Percentiles rank a stretch among this genome's conserved stretches.
phyloP scores from a whole-genome alignment of 2,888 invertebrate genomes.

The Netelia fuscicornis region DNA sequence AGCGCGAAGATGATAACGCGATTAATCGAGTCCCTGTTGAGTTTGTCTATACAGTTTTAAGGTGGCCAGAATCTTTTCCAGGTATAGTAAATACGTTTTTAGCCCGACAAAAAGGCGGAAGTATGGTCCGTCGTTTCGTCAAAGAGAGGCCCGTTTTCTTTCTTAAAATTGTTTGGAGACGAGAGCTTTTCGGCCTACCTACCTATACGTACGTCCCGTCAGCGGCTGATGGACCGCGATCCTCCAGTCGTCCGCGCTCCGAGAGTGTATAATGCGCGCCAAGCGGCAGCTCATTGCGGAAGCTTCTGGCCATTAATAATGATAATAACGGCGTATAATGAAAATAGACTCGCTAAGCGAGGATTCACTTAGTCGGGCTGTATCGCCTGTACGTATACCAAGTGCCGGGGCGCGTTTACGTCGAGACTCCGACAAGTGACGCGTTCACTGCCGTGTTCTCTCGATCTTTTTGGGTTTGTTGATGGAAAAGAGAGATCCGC shows the following conservation, averaged over 20 bases:
- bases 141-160: background rate
- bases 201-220: constrained; percentile 13
- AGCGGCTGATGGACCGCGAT: constrained; percentile 18
- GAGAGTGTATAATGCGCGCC: background rate
- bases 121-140: background rate
- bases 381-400: background rate
- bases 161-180: constrained; percentile 31
- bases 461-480: constrained; percentile 5
- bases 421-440: constrained; percentile 71
- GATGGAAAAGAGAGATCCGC: background rate
- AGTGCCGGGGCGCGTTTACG: constrained; percentile 23
- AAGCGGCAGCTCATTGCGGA: constrained; percentile 25
- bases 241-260: background rate
- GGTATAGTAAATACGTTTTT: background rate
- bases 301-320: constrained; percentile 64
- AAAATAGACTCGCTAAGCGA: constrained; percentile 67
- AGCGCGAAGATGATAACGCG: background rate
- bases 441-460: constrained; percentile 66
- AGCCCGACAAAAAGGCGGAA: background rate
- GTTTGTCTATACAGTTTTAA: background rate
- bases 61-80: too few relatives aligned
- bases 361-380: constrained; percentile 70
- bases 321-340: constrained; percentile 70
- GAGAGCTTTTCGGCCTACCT: constrained; percentile 9
- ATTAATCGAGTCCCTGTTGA: background rate